Evolutionary conservation across 2,797 vertebrate genomes (phyloP).

Genomic region (Meda fulgida): DNA sequence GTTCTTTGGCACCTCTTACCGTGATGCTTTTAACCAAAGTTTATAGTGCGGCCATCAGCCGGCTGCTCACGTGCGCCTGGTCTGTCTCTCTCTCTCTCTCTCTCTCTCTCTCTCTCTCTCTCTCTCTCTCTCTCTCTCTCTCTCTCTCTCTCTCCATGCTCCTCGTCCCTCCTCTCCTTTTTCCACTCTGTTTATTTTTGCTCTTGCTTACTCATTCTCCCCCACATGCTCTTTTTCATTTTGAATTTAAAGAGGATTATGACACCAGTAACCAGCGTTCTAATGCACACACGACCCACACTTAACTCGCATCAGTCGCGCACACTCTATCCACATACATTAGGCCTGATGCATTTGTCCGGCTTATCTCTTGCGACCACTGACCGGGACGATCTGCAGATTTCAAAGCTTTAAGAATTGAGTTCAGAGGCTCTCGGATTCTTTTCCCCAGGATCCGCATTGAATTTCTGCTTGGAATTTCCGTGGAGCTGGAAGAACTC

Average conservation of each 20-base stretch:
- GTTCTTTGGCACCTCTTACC: slow-evolving; percentile 18
- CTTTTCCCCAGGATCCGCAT: neutral
- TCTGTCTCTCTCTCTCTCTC: slow-evolving; percentile 27
- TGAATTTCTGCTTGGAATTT: slow-evolving; percentile 20
- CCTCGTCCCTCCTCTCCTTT: neutral
- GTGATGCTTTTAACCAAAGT: slow-evolving; percentile 17
- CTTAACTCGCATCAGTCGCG: slow-evolving; percentile 43
- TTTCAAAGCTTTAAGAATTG: slow-evolving; percentile 36
- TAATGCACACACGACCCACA: slow-evolving; percentile 53
- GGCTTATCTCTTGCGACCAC: slow-evolving; percentile 32
- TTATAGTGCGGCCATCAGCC: slow-evolving; percentile 37
- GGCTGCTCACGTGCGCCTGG: slow-evolving; percentile 33
- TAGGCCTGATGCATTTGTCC: slow-evolving; percentile 38
- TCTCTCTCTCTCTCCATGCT: slow-evolving; percentile 27
- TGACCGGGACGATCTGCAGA: neutral
- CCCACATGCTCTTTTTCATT: slow-evolving; percentile 23
- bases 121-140: slow-evolving; percentile 20
- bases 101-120: slow-evolving; percentile 29
- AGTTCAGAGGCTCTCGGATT: neutral
- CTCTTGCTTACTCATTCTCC: slow-evolving; percentile 31
- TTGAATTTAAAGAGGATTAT: slow-evolving; percentile 53
- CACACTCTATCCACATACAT: slow-evolving; percentile 27
- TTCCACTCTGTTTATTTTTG: slow-evolving; percentile 33
- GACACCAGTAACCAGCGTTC: slow-evolving; percentile 52
- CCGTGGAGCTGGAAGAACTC: neutral